Percentiles rank a stretch among this genome's conserved stretches.
Conservation (phyloP, 2,888 invertebrate genomes). For the Himalopsyche tibetana region DNA sequence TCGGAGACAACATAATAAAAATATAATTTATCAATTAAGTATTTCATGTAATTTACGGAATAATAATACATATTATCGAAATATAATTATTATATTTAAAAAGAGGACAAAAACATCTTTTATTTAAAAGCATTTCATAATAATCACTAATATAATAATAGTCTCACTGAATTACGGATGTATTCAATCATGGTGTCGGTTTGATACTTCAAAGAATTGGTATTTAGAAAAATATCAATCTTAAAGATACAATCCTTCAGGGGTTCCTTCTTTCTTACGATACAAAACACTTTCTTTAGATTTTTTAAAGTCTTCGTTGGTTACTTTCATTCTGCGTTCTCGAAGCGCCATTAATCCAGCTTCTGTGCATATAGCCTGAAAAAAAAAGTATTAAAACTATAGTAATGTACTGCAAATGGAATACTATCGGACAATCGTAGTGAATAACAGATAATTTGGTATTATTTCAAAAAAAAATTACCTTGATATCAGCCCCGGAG, state of each 20-base stretch:
- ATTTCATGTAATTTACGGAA: constrained; percentile 53
- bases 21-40: constrained; percentile 37
- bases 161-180: background rate
- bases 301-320: constrained; percentile 99
- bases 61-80: constrained; percentile 28
- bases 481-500: constrained; percentile 97
- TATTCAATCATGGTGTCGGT: background rate
- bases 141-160: background rate
- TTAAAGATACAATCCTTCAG: constrained; percentile 98
- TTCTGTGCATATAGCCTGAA: constrained; percentile 98
- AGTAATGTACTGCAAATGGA: background rate
- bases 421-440: too few relatives aligned
- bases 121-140: constrained; percentile 36
- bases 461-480: constrained; percentile 68
- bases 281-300: constrained; percentile 99
- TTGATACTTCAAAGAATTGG: background rate
- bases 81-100: constrained; percentile 19
- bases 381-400: constrained; percentile 61
- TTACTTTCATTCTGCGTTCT: constrained; percentile 99
- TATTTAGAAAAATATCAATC: background rate
- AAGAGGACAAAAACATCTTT: constrained; percentile 1
- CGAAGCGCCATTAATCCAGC: constrained; percentile 98
- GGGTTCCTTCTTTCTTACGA: constrained; percentile 99
- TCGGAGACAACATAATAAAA: constrained; percentile 28
- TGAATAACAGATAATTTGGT: constrained; percentile 27